A percentile compares a stretch with the other conserved stretches of the same genome.
These are phyloP conservation scores for Drosophila tropicalis DNA, from an alignment of 1,140 invertebrate genomes.

Conservation along the genomic window DNA sequence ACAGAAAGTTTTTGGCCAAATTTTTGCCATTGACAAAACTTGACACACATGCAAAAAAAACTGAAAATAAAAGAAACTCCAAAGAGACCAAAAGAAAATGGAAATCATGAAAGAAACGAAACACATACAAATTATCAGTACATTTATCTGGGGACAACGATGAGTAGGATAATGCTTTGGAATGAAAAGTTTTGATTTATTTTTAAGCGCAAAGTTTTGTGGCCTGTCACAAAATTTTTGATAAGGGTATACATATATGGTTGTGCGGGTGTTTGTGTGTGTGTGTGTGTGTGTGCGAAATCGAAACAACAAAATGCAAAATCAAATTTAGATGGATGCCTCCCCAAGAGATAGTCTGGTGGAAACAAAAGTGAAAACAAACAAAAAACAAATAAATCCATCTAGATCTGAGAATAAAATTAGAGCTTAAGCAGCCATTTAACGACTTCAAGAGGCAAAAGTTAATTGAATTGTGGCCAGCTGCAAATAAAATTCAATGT, in stretches of 20 bases:
- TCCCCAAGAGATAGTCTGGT: constrained; percentile 8
- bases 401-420: constrained; percentile 7
- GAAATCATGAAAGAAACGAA: background rate
- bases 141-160: constrained; percentile 28
- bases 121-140: constrained; percentile 29
- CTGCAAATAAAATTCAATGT: constrained; percentile 1
- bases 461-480: constrained; percentile 16
- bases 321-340: constrained; percentile 14
- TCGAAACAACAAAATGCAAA: constrained; percentile 21
- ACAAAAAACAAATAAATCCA: constrained; percentile 1
- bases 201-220: constrained; percentile 32
- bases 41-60: constrained; percentile 25
- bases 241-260: constrained; percentile 5
- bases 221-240: constrained; percentile 27
- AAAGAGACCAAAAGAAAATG: constrained; percentile 1
- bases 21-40: constrained; percentile 26
- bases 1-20: constrained; percentile 15
- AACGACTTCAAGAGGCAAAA: constrained; percentile 1
- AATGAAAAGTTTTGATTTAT: constrained; percentile 34
- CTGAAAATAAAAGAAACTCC: background rate
- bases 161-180: constrained; percentile 20
- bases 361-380: constrained; percentile 1
- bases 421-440: constrained; percentile 16
- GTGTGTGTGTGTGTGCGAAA: background rate
- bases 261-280: background rate